Evolutionary conservation across 2,113 vertebrate genomes (phyloP).

Genomic region (Bubo bubo): DNA sequence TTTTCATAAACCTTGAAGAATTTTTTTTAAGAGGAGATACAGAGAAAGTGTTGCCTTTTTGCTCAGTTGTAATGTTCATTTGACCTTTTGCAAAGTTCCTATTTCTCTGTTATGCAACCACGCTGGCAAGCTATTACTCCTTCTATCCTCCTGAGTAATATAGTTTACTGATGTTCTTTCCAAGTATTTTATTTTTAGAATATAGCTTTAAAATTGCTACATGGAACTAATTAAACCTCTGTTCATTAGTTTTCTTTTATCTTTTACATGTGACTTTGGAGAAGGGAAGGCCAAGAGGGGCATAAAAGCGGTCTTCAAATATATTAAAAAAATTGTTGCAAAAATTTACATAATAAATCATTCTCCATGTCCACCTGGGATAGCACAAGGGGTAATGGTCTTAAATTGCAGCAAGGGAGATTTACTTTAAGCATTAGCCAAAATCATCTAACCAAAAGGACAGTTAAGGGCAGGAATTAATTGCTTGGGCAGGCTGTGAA

Average conservation of each 20-base stretch:
- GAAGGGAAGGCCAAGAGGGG: background rate
- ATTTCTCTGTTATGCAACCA: conserved; percentile 13
- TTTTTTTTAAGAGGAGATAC: background rate
- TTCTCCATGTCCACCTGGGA: background rate
- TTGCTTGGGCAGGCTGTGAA: background rate
- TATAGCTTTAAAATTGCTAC: conserved; percentile 19
- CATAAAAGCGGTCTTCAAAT: conserved; percentile 20
- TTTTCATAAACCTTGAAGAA: background rate
- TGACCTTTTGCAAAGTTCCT: conserved; percentile 44
- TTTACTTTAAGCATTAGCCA: conserved; percentile 46
- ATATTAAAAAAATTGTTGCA: background rate
- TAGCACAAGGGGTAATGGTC: background rate
- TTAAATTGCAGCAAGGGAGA: conserved; percentile 17
- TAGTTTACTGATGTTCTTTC: conserved; percentile 47
- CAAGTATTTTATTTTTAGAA: conserved; percentile 58
- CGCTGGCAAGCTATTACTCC: background rate
- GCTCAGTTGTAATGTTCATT: background rate
- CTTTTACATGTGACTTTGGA: conserved; percentile 23
- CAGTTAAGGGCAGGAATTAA: background rate
- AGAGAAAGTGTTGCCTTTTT: background rate
- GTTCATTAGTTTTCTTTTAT: conserved; percentile 50
- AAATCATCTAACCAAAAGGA: conserved; percentile 1
- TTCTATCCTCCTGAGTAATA: conserved; percentile 47
- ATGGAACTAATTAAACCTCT: conserved; percentile 42
- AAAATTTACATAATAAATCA: background rate